Evolutionary conservation across 2,888 invertebrate genomes (phyloP), one percentile per base, ranked within the genome.

Genomic region (Cabera pusaria): DNA sequence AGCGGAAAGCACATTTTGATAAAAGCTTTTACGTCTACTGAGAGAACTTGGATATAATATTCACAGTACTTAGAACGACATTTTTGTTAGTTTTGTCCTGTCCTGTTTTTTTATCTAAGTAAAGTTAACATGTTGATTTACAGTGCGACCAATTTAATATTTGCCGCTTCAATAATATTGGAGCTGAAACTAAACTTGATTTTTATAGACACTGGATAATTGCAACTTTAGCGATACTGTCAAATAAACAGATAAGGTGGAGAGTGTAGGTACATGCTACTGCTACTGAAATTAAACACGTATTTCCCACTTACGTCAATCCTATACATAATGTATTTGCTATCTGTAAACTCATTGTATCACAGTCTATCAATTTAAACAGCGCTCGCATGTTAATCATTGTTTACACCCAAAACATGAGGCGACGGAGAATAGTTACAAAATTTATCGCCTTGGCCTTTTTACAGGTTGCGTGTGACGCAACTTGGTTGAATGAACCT

Each of bases 401-500:
- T 51, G 44, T 48, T 54, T 49, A 47, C 47, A 31, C 47, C 39
- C 32, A 44, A 26, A 29, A 35, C 28, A 22, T 20, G 32, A 19
- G 28, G 23, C 31, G 31, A 44, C 32, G 38, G 28, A 41, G 35
- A 46, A 43, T 44, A 46, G 43, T 46, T 48, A 44, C 40, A 39
- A 49, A 55, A 44, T 43, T 39, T 28, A 43, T 45, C 31, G 33
- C 39, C 26, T 22, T 25, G 44, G 34, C 28, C 34, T 51, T 51
- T 55, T 44, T 45, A 31, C 37, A 42, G 41, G 35, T 36, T 42
- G 35, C 25, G 25, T 28, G 32, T 58, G 56, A 54, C 56, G 56
- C 49, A 55, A 55, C 32, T 6, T 36, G 39, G 53, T 56, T 60
- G 51, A 58, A 54, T 45, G 53, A 57, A 55, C 56, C 43, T 34